Conservation (phyloP, 2,888 invertebrate species). For the Hirtodrosophila confusa region DNA sequence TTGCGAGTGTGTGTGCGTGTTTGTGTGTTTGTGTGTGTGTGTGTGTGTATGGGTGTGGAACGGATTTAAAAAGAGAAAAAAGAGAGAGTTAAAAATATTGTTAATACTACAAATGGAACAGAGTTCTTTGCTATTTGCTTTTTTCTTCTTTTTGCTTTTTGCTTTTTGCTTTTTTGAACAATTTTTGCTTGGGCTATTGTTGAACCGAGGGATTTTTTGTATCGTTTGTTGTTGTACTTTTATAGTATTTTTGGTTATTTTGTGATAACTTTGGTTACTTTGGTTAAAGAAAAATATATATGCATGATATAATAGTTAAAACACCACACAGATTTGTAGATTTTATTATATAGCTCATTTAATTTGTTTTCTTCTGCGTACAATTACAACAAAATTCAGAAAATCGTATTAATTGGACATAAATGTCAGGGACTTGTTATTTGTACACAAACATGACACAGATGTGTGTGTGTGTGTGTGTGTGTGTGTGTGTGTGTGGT, state of each 20-base stretch:
- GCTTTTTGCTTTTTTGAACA: conserved; percentile 21
- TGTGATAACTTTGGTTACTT: conserved; percentile 24
- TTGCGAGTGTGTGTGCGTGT: conserved; percentile 25
- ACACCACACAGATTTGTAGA: conserved; percentile 27
- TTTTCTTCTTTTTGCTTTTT: conserved; percentile 30
- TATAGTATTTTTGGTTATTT: conserved; percentile 28
- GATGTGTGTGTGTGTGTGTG: conserved; percentile 18
- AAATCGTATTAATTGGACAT: conserved; percentile 55
- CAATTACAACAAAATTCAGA: conserved; percentile 45
- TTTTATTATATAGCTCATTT: conserved; percentile 47
- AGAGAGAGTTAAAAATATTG: conserved; percentile 77
- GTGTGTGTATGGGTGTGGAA: conserved; percentile 44
- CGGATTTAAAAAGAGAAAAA: conserved; percentile 76
- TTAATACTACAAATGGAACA: conserved; percentile 74
- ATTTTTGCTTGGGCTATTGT: conserved; percentile 62
- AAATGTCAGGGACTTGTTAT: conserved; percentile 60
- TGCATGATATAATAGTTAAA: conserved; percentile 4
- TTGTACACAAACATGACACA: conserved; percentile 44
- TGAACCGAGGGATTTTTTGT: conserved; percentile 39
- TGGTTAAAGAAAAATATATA: conserved; percentile 13
- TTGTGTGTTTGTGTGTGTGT: conserved; percentile 18
- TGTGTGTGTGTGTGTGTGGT: conserved; percentile 9
- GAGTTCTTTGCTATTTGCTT: conserved; percentile 48
- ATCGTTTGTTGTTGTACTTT: conserved; percentile 14
- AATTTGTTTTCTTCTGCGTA: conserved; percentile 30